Percentiles rank a stretch among this genome's conserved stretches.
phyloP scores from a whole-genome alignment of 2,797 vertebrate genomes.

The Helarctos malayanus region DNA sequence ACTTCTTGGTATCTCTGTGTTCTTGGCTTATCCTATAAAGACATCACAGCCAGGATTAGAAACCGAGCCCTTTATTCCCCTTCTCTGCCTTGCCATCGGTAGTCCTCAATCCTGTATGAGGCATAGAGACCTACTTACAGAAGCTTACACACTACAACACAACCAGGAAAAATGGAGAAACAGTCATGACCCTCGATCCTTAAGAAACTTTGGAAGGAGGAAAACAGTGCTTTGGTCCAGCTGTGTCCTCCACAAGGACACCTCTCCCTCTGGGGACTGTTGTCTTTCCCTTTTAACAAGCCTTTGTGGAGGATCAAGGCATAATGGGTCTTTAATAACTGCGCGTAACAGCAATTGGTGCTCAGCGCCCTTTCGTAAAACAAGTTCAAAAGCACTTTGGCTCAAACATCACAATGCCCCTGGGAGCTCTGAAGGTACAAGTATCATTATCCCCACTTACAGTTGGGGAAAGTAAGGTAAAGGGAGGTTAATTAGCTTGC shows the following conservation, averaged over 20 bases:
- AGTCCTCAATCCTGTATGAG: not conserved
- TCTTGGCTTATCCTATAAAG: not conserved
- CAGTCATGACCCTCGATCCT: not conserved
- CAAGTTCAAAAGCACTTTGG: slow-evolving; percentile 74
- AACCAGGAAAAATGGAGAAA: not conserved
- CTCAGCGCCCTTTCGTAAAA: slow-evolving; percentile 67
- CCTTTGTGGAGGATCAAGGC: not conserved
- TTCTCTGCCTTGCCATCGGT: not conserved
- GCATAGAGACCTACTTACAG: not conserved
- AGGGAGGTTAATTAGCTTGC: slow-evolving; percentile 55
- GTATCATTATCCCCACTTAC: slow-evolving; percentile 71
- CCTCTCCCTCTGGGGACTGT: not conserved
- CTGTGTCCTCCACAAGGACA: not conserved
- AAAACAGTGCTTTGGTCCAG: not conserved
- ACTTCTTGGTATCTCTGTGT: not conserved
- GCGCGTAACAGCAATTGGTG: slow-evolving; percentile 12
- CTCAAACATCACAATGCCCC: slow-evolving; percentile 60
- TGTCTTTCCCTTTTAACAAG: slow-evolving; percentile 36
- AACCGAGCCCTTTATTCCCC: not conserved
- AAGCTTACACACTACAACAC: not conserved
- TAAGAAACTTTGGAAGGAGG: not conserved
- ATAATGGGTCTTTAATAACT: slow-evolving; percentile 67
- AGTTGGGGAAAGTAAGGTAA: slow-evolving; percentile 66
- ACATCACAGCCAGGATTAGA: not conserved
- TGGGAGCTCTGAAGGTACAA: slow-evolving; percentile 63